These are phyloP conservation scores for Bradypus variegatus DNA, from an alignment of 2,797 vertebrate species.

Conservation along the genomic window DNA sequence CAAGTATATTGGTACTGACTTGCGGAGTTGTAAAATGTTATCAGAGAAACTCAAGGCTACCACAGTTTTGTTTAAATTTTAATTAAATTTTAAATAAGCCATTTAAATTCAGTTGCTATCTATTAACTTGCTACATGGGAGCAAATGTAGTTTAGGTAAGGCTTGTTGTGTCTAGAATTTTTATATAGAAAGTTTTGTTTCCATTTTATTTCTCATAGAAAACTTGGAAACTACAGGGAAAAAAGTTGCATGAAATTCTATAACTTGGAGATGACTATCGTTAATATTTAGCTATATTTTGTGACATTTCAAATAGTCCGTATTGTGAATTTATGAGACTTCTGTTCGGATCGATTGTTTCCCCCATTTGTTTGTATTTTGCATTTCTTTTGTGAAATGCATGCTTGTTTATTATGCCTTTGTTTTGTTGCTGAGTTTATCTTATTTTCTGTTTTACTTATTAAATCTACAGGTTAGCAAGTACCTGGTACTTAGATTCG, in stretches of 20 bases:
- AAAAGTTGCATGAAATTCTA: background rate
- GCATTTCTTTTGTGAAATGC: conserved; percentile 12
- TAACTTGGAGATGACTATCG: background rate
- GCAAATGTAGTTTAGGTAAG: conserved; percentile 16
- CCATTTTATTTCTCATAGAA: conserved; percentile 19
- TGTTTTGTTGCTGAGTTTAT: conserved; percentile 2
- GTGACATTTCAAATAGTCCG: background rate
- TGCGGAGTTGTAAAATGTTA: background rate
- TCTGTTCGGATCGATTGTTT: background rate
- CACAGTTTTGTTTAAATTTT: conserved; percentile 16
- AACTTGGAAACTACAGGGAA: background rate
- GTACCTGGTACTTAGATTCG: background rate
- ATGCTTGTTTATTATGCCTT: background rate
- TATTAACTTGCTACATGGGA: background rate
- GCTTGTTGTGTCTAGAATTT: conserved; percentile 2
- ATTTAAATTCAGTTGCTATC: conserved; percentile 17
- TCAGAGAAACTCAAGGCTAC: background rate
- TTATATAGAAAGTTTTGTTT: background rate
- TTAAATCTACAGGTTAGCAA: conserved; percentile 23
- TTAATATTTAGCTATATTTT: conserved; percentile 11
- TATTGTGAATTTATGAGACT: background rate
- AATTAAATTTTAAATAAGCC: conserved; percentile 25
- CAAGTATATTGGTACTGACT: background rate
- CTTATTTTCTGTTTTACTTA: background rate
- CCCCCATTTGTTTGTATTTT: background rate